Conservation (phyloP, 1,140 invertebrate species). For the Mamestra configurata region DNA sequence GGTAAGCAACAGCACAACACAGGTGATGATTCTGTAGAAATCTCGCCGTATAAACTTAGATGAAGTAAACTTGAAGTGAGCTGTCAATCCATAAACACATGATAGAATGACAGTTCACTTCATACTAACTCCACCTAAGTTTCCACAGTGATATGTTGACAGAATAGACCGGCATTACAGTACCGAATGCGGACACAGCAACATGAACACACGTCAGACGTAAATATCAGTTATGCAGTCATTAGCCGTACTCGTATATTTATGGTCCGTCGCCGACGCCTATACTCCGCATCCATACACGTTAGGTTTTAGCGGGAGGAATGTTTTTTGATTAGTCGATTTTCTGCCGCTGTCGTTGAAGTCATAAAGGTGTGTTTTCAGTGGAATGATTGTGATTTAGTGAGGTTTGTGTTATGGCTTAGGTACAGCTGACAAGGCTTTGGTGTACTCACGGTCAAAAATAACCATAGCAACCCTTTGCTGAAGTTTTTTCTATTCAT, state of each 20-base stretch:
- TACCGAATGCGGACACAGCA: not conserved
- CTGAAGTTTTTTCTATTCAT: too few relatives aligned
- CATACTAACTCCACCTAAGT: too few relatives aligned
- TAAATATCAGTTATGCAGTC: constrained; percentile 55
- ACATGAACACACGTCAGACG: not conserved
- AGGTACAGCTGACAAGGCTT: not conserved
- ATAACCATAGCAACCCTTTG: too few relatives aligned
- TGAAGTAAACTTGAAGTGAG: too few relatives aligned
- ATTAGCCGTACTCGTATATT: constrained; percentile 40
- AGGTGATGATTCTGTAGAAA: not conserved
- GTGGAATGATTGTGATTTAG: not conserved
- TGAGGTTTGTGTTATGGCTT: not conserved
- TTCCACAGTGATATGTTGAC: too few relatives aligned
- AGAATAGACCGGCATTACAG: too few relatives aligned
- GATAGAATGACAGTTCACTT: too few relatives aligned
- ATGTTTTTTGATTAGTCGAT: constrained; percentile 51
- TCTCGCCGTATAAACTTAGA: not conserved
- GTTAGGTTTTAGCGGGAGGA: constrained; percentile 22
- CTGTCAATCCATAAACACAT: too few relatives aligned
- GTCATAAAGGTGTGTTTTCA: not conserved
- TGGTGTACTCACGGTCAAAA: too few relatives aligned
- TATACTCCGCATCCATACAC: constrained; percentile 9
- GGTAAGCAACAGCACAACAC: too few relatives aligned
- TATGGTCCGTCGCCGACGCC: constrained; percentile 17
- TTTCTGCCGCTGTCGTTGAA: constrained; percentile 5